Base-by-base conservation (phyloP, 2,888 invertebrate genomes). In the Embidobia sp. region DNA sequence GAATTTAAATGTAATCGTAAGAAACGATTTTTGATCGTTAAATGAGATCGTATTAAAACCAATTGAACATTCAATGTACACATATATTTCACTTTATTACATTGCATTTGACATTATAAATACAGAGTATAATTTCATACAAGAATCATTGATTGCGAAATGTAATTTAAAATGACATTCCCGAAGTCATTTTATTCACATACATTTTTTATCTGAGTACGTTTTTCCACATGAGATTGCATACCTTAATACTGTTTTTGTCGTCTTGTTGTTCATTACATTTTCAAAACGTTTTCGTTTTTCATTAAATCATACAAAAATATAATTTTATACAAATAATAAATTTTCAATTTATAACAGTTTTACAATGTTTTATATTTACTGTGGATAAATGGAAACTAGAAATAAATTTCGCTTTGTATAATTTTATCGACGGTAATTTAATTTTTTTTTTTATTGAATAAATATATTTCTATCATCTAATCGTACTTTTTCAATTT, bases 311-410 rank as follows among this genome's bases (percentile, higher is more conserved):
- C 2, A 66, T 66, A 55, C 13, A 66, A 66, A 66, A 66, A 55
- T 67, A 57, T 57, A 48, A 10, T n/a, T 40, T 57, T 15, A 22
- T 67, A 67, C 46, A 55, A 67, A 55, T 67, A 40, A 57, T 44
- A 48, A 53, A 26, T 31, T 49, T 4, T 63, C 19, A 49, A 40
- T 63, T 63, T 40, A 37, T 27, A 61, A 18, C 8, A 16, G 33
- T 26, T 35, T 46, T 29, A 55, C 55, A 42, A 37, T 4, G 15
- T 13, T 10, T 42, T 22, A 16, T 57, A 44, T 10, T 35, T 49
- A 51, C 18, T n/a, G n/a, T n/a, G n/a, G n/a, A n/a, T n/a, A n/a
- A 49, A 63, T 49, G 10, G 33, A 49, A 46, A 63, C 48, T 63
- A 37, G 61, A 63, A 44, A 55, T 13, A 44, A 29, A 31, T 15